Evolutionary conservation across 2,888 invertebrate species (phyloP).

Genomic region (Volucella inanis): DNA sequence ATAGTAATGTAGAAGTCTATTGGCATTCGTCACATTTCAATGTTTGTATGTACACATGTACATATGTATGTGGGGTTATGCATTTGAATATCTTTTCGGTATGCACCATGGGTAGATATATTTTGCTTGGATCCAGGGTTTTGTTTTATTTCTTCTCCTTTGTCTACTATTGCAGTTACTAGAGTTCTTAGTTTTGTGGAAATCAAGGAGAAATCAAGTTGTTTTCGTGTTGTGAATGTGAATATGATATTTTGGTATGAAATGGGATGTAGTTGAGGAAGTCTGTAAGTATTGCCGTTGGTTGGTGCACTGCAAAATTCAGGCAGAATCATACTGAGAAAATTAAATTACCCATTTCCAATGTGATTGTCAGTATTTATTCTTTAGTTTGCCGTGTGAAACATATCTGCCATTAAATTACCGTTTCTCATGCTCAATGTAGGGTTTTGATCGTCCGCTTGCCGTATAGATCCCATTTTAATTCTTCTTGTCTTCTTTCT

Average conservation of each 20-base stretch:
- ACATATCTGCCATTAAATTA: too few species aligned
- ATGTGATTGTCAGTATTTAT: too few species aligned
- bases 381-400: too few species aligned
- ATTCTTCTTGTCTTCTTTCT: too few species aligned
- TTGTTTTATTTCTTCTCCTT: slow-evolving; percentile 15
- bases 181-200: slow-evolving; percentile 39
- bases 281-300: slow-evolving; percentile 48
- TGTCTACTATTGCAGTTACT: slow-evolving; percentile 25
- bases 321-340: neutral
- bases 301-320: neutral
- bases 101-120: slow-evolving; percentile 16
- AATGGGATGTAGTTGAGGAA: slow-evolving; percentile 25
- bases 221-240: slow-evolving; percentile 39
- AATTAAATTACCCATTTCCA: neutral
- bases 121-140: slow-evolving; percentile 15
- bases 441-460: too few species aligned
- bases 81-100: slow-evolving; percentile 47
- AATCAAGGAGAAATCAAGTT: slow-evolving; percentile 50
- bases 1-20: slow-evolving; percentile 63
- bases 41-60: neutral
- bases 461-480: too few species aligned
- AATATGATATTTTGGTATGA: slow-evolving; percentile 33
- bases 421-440: too few species aligned
- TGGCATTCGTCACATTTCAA: slow-evolving; percentile 68
- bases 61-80: slow-evolving; percentile 59